Conservation (phyloP, 2,888 invertebrate species). For the Napeogenes inachia region DNA sequence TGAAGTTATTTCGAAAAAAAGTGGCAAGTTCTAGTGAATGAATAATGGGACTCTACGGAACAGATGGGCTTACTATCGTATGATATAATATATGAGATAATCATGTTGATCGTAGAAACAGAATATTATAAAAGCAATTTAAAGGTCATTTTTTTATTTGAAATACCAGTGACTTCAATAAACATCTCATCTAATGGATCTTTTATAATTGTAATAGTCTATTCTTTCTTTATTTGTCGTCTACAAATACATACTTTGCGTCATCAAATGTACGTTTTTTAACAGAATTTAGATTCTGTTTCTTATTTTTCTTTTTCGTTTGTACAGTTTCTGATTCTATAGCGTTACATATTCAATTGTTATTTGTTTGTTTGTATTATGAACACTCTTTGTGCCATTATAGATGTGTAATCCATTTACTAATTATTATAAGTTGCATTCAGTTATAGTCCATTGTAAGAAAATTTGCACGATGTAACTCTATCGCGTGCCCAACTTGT, state of each 20-base stretch:
- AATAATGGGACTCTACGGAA: constrained; percentile 23
- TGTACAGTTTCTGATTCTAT: constrained; percentile 59
- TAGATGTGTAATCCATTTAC: neutral
- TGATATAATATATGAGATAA: constrained; percentile 25
- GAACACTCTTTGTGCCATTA: neutral
- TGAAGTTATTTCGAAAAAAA: constrained; percentile 38
- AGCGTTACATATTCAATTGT: constrained; percentile 40
- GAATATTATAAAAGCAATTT: constrained; percentile 21
- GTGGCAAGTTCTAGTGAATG: constrained; percentile 32
- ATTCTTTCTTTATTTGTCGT: too few species aligned
- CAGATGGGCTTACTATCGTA: constrained; percentile 22
- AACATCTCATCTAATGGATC: neutral
- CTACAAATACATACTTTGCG: too few species aligned
- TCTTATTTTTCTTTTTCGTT: constrained; percentile 37
- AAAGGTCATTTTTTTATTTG: constrained; percentile 18
- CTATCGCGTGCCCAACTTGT: too few species aligned
- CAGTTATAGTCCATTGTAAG: too few species aligned
- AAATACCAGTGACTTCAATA: constrained; percentile 31
- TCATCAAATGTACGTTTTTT: too few species aligned
- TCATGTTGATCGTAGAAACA: constrained; percentile 30
- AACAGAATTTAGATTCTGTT: neutral
- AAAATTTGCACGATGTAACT: too few species aligned
- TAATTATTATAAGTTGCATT: neutral
- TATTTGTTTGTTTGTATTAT: constrained; percentile 8
- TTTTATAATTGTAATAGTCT: neutral